A percentile compares a stretch with the other conserved stretches of the same genome.
These are phyloP conservation scores for Thalassophryne amazonica DNA, from an alignment of 2,797 vertebrate genomes.

Conservation along the genomic window DNA sequence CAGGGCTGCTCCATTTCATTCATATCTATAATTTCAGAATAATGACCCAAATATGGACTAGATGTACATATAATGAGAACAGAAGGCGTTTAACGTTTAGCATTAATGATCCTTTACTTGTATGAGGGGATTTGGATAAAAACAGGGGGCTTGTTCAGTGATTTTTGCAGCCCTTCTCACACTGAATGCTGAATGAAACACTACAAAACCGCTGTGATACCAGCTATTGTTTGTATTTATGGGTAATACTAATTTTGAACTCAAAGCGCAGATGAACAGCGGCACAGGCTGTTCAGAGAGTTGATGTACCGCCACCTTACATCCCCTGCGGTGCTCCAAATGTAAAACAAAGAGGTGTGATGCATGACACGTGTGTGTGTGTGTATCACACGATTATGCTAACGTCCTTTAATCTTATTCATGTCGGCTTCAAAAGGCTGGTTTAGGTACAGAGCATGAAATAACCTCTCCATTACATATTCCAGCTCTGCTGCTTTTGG, in stretches of 20 bases:
- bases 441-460: constrained; percentile 14
- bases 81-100: too few species aligned
- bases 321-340: constrained; percentile 11
- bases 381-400: constrained; percentile 29
- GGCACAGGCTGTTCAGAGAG: background rate
- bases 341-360: constrained; percentile 30
- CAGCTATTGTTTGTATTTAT: background rate
- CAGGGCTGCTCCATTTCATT: too few species aligned
- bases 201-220: background rate
- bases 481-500: constrained; percentile 10
- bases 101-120: too few species aligned
- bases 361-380: background rate
- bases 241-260: background rate
- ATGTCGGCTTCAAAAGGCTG: constrained; percentile 4
- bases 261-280: constrained; percentile 13
- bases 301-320: constrained; percentile 15
- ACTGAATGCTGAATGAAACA: background rate
- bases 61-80: too few species aligned
- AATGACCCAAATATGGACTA: too few species aligned
- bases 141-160: too few species aligned
- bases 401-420: constrained; percentile 13
- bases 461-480: constrained; percentile 14
- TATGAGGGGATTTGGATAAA: too few species aligned
- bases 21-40: too few species aligned
- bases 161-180: too few species aligned